phyloP scores from a whole-genome alignment of 2,797 vertebrate genomes.

The Melanotaenia parkinsoni region DNA sequence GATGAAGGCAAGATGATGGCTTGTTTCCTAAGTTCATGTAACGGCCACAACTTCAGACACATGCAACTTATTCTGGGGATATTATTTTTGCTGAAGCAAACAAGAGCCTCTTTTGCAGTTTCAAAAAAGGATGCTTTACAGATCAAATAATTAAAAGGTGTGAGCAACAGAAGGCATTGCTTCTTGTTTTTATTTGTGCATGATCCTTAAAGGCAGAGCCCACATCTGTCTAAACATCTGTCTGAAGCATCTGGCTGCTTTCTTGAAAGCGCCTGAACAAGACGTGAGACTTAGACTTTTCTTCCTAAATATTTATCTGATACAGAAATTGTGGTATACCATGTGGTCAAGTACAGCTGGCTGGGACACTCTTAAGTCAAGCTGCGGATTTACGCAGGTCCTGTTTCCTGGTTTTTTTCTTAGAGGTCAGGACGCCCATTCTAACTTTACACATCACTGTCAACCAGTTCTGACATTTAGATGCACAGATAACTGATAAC shows the following conservation, averaged over 20 bases:
- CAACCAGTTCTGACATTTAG: background rate
- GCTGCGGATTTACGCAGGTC: slow-evolving; percentile 59
- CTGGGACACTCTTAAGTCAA: slow-evolving; percentile 24
- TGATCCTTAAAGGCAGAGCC: slow-evolving; percentile 18
- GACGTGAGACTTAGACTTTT: slow-evolving; percentile 9
- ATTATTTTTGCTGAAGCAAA: background rate
- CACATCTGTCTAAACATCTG: slow-evolving; percentile 62
- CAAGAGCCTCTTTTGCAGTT: background rate
- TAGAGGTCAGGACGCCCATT: slow-evolving; percentile 19
- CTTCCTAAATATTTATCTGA: slow-evolving; percentile 15
- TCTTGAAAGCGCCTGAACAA: slow-evolving; percentile 13
- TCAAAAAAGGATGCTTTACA: background rate
- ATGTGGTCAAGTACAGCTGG: slow-evolving; percentile 9
- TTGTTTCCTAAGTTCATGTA: slow-evolving; percentile 26
- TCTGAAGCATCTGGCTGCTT: slow-evolving; percentile 48
- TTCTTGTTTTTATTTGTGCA: slow-evolving; percentile 27
- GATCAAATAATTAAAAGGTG: slow-evolving; percentile 18
- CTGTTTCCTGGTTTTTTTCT: slow-evolving; percentile 66
- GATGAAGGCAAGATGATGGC: slow-evolving; percentile 24
- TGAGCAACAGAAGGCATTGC: slow-evolving; percentile 9
- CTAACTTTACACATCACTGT: slow-evolving; percentile 49
- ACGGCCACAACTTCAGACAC: slow-evolving; percentile 3
- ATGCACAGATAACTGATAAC: background rate
- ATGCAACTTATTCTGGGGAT: slow-evolving; percentile 1
- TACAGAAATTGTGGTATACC: slow-evolving; percentile 7